Conservation (phyloP, 92 coral and sea anemone species). For the Porites evermanni region DNA sequence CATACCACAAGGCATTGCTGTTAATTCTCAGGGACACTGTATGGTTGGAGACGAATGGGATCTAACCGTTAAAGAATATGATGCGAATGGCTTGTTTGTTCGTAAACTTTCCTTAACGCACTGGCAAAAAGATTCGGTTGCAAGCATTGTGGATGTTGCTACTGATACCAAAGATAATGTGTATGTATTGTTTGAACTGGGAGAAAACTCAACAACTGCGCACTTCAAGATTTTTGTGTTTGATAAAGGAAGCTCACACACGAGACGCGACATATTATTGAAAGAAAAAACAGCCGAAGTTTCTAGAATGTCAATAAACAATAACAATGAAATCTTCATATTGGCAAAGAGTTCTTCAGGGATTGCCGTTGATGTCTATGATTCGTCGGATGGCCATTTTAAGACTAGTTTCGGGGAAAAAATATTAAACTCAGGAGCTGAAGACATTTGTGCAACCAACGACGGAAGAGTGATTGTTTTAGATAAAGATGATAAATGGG, state of each 20-base stretch:
- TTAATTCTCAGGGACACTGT: background rate
- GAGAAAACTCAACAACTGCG: background rate
- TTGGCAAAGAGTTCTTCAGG: background rate
- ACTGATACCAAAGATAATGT: slow-evolving; percentile 4
- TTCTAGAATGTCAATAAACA: slow-evolving; percentile 4
- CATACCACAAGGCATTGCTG: slow-evolving; percentile 2
- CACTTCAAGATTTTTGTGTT: background rate
- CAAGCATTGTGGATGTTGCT: slow-evolving; percentile 1
- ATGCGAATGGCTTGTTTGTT: background rate
- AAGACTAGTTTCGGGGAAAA: background rate
- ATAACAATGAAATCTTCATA: background rate
- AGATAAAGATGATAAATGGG: background rate
- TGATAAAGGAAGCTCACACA: no score
- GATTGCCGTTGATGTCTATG: background rate
- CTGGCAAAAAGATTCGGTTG: background rate
- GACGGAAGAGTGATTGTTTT: slow-evolving; percentile 2
- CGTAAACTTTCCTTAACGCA: background rate
- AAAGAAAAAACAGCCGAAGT: background rate
- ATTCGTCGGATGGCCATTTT: background rate
- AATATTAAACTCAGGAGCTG: background rate
- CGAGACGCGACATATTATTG: background rate
- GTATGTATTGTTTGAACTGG: background rate
- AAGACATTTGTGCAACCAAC: background rate
- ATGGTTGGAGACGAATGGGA: slow-evolving; percentile 5
- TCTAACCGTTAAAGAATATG: background rate